Percentiles rank a stretch among this genome's conserved stretches.
Conservation (phyloP, 2,113 vertebrate species). For the Podarcis raffonei region DNA sequence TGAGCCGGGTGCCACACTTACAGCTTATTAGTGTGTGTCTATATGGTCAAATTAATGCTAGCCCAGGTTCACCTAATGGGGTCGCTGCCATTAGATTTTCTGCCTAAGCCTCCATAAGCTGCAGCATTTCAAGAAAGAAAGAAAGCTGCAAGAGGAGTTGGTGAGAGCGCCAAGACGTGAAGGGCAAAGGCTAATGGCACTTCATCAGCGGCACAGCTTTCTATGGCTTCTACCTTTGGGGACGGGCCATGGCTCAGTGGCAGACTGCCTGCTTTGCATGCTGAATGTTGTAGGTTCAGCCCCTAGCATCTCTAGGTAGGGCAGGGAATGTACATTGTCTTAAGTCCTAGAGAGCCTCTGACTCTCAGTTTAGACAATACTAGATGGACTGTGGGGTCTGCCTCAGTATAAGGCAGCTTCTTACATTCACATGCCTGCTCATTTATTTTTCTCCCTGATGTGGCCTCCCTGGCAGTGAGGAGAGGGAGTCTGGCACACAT, state of each 20-base stretch:
- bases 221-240: not conserved
- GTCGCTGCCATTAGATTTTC: slow-evolving; percentile 54
- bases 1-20: slow-evolving; percentile 79
- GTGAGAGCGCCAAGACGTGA: not conserved
- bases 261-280: no score
- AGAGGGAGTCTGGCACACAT: not conserved
- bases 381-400: no score
- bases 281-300: no score
- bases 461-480: not conserved
- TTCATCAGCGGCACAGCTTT: not conserved
- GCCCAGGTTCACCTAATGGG: slow-evolving; percentile 64
- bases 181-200: not conserved
- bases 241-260: no score
- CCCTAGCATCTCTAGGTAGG: no score
- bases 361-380: no score
- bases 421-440: not conserved
- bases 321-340: no score
- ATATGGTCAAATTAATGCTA: slow-evolving; percentile 77
- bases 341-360: no score
- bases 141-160: not conserved
- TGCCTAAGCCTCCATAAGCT: slow-evolving; percentile 25
- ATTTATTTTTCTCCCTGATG: fast-evolving
- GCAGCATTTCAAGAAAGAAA: slow-evolving; percentile 14
- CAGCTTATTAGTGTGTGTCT: slow-evolving; percentile 78
- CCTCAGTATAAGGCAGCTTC: no score